Evolutionary conservation across 2,113 vertebrate species (phyloP).

Genomic region (Cottus gobio): DNA sequence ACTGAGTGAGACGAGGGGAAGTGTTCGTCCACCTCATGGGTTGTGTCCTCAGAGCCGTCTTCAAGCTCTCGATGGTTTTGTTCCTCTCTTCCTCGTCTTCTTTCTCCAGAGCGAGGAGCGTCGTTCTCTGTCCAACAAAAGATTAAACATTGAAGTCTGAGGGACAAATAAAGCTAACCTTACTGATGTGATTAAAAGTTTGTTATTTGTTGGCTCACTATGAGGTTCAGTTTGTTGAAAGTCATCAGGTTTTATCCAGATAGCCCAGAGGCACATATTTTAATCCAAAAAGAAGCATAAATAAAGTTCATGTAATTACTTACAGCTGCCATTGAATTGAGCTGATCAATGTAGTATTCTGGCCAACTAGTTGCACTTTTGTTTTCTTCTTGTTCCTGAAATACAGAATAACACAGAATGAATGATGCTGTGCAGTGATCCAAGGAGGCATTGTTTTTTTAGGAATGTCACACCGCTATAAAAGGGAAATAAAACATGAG

Average conservation of each 20-base stretch:
- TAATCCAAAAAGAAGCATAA: background rate
- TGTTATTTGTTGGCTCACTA: background rate
- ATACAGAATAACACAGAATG: slow-evolving; percentile 24
- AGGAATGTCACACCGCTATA: slow-evolving; percentile 4
- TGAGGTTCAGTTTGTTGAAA: background rate
- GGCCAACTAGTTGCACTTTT: slow-evolving; percentile 99
- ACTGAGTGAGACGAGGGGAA: background rate
- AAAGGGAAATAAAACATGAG: background rate
- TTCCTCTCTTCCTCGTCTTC: slow-evolving; percentile 98
- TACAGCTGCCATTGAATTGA: slow-evolving; percentile 99
- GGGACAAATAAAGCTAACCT: background rate
- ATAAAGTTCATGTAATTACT: slow-evolving; percentile 75
- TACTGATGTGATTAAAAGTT: background rate
- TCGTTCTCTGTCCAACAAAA: slow-evolving; percentile 88
- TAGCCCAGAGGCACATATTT: background rate
- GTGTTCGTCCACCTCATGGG: slow-evolving; percentile 90
- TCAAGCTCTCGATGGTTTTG: slow-evolving; percentile 97
- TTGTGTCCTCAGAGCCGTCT: slow-evolving; percentile 96
- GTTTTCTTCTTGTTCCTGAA: slow-evolving; percentile 98
- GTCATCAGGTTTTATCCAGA: background rate
- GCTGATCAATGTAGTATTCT: slow-evolving; percentile 97
- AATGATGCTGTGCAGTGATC: background rate
- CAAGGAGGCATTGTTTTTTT: background rate
- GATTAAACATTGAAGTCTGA: slow-evolving; percentile 1
- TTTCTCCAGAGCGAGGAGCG: slow-evolving; percentile 93